Evolutionary conservation across 2,113 vertebrate species (phyloP), one percentile per base, ranked within the genome.

Genomic region (Psittacula cyanocephala): DNA sequence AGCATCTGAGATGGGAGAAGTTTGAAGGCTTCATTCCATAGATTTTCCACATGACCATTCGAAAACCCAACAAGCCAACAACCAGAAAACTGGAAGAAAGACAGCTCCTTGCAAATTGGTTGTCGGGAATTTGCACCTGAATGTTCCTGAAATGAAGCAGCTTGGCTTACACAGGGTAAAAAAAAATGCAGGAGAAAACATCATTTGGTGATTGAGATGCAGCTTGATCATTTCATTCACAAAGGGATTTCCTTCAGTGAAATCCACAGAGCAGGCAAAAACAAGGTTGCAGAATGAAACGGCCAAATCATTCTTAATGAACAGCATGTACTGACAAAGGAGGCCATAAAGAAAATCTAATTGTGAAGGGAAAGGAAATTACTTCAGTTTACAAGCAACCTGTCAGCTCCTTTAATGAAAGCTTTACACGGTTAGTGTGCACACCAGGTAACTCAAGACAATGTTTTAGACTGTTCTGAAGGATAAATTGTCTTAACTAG

Each of bases 321-420:
- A 84, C 62, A 65, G 35, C 1, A 6, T n/a, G 65, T 49, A 89
- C 81, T 92, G 91, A 92, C 74, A 92, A 76, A 94, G 81, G 39
- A 91, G 19, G 67, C 44, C 46, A 77, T 69, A 94, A 95, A 91
- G 87, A 79, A 95, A 95, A 96, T 33, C 70, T 87, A 80, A 92
- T 82, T 89, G 59, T 74, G 65, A 82, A 89, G 62, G 84, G 49
- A 89, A 87, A 79, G 67, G 78, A 87, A 89, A 93, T 57, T 0
- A 91, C 81, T 95, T 87, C 49, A 47, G 60, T 92, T 95, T 92
- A 92, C 86, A 92, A 82, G 68, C 91, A 94, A 88, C 84, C 74
- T 89, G 84, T 69, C 91, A 92, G 44, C 63, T 25, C 63, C 84
- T 87, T 92, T 80, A 94, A 95, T 85, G 81, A 95, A 92, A 95